Base-by-base conservation (phyloP, 1,140 invertebrate species). In the Lepeophtheirus salmonis region DNA sequence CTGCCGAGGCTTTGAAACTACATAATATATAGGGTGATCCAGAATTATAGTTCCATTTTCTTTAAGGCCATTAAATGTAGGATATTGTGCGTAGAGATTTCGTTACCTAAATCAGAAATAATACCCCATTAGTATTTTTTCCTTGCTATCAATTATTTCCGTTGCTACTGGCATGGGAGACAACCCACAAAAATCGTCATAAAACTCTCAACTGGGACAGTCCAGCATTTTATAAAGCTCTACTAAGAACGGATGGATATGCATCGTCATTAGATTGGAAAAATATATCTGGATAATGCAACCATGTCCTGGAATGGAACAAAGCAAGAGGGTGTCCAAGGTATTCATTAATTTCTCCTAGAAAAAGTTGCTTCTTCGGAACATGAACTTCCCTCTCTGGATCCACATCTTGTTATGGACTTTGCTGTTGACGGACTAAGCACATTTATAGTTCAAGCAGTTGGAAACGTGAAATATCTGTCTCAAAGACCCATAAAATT, bases 201-300 rank as follows among this genome's bases (percentile, higher is more conserved):
- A 6, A n/a, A 41, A n/a, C 30, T 41, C 30, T 6, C 30, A 6
- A 87, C 61, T 65, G 74, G 79, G 64, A 83, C 81, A 14, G 84
- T 81, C 0, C 81, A 86, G 70, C 80, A 86, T 66, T 89, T 66
- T n/a, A 83, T 79, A 12, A 83, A 83, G 69, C 69, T 86, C 1
- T 89, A 83, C 70, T 89, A 88, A 69, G 83, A 86, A 66, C 79
- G 78, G 67, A 71, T 86, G 52, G 85, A 88, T 67, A 86, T 84
- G 67, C n/a, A 77, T 62, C 75, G 85, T 72, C 83, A 88, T 16
- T 22, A 48, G 13, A 53, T 61, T n/a, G 59, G 21, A n/a, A 61
- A 61, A 16, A 14, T 53, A 3, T 61, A 61, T 30, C 25, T 61
- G 59, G 59, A 61, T 17, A 54, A 48, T 2, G 59, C 59, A 18